Base-by-base conservation (phyloP, 2,888 invertebrate genomes). In the Incurvaria masculella region DNA sequence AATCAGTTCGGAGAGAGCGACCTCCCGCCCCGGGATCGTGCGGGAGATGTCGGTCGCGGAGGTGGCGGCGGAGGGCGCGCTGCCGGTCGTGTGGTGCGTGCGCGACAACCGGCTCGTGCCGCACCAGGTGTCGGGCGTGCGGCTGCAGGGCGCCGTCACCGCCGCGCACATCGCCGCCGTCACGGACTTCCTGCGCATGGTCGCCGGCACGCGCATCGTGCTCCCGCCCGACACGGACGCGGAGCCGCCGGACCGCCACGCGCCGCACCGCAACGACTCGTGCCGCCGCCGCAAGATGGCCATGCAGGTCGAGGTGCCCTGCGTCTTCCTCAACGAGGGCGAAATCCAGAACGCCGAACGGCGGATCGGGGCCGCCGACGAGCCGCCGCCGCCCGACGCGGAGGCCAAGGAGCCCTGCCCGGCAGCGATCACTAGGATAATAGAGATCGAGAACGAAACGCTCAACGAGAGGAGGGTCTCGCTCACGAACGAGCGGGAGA, bases 51-150 rank as follows among this genome's bases (percentile, higher is more conserved):
- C 14, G 39, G 39, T 16, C 39, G n/a, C 10, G 11, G 81, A 69
- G 64, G 84, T 84, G 84, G 82, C 84, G 66, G 82, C 84, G 55
- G 79, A 82, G 66, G 81, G 81, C 67, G 72, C 79, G 62, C 59
- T 80, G 69, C 79, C 80, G 69, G 84, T 85, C 59, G 84, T 85
- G 65, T 85, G 84, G 85, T 85, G 84, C 76, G 75, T 82, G 65
- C 81, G 84, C 68, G 83, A 84, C 73, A 83, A 85, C 70, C 81
- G 82, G 65, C 82, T 84, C 78, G 81, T 84, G 64, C 85, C 86
- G 56, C 80, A 85, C 54, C 84, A 85, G 65, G 75, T 86, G 56
- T 84, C 84, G 51, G 84, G 85, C 59, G 84, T 86, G 56, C 75
- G 84, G 57, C 76, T 86, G 59, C 84, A 85, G 65, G 85, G 85